These are phyloP conservation scores for Crenuchus spilurus DNA, from an alignment of 2,797 vertebrate species.

Conservation along the genomic window DNA sequence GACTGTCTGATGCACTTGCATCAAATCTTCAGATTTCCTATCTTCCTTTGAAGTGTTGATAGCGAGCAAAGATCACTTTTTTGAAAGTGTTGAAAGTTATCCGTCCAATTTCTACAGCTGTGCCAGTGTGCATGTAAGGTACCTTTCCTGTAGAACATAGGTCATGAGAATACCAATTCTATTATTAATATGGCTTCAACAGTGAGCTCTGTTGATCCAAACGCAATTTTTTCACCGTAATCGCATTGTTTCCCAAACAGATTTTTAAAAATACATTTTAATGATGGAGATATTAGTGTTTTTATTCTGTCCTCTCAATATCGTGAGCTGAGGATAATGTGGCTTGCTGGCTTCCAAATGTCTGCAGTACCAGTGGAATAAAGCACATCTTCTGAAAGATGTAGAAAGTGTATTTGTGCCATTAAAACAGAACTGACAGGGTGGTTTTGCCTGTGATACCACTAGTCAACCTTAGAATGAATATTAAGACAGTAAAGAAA, in stretches of 20 bases:
- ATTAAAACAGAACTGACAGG: too few relatives aligned
- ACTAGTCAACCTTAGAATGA: too few relatives aligned
- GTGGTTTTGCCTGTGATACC: too few relatives aligned
- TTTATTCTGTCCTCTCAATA: neutral
- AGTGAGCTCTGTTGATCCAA: neutral
- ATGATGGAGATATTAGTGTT: neutral
- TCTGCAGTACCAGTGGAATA: too few relatives aligned
- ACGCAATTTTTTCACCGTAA: neutral
- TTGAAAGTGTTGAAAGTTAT: neutral
- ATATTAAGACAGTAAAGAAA: too few relatives aligned
- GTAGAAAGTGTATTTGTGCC: too few relatives aligned
- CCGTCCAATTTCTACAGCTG: conserved; percentile 15
- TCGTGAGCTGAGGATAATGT: neutral
- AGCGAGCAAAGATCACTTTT: conserved; percentile 5
- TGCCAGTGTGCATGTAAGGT: neutral
- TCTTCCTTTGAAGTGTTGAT: conserved; percentile 29
- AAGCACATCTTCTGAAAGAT: too few relatives aligned
- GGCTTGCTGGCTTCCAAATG: neutral
- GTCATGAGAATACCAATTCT: neutral
- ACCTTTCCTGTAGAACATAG: neutral
- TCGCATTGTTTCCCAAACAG: neutral
- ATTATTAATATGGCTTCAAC: neutral
- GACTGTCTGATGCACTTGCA: conserved; percentile 32
- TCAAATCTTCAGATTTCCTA: conserved; percentile 35
- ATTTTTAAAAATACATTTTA: neutral